Percentiles rank a stretch among this genome's conserved stretches.
These are phyloP conservation scores for Ophthalmolycus amberensis DNA, from an alignment of 2,113 vertebrate genomes.

Conservation along the genomic window DNA sequence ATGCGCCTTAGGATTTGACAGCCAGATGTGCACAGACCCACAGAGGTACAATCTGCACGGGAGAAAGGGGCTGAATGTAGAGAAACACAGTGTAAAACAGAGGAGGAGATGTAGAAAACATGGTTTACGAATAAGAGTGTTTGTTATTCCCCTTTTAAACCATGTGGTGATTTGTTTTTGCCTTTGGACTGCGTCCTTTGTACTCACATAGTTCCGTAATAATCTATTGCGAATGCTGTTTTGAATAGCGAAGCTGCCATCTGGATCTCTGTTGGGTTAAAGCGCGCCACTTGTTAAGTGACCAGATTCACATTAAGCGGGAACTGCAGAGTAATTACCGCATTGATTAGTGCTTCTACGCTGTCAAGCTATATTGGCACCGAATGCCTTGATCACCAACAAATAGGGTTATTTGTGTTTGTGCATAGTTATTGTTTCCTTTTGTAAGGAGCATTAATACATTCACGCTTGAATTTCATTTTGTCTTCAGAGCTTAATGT, in stretches of 20 bases:
- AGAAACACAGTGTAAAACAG: slow-evolving; percentile 50
- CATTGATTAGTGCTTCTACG: slow-evolving; percentile 58
- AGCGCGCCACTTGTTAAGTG: slow-evolving; percentile 59
- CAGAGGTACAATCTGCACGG: slow-evolving; percentile 34
- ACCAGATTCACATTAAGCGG: slow-evolving; percentile 60
- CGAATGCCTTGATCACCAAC: slow-evolving; percentile 64
- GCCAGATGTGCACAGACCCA: slow-evolving; percentile 44
- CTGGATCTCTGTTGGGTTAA: slow-evolving; percentile 53
- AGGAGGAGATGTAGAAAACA: slow-evolving; percentile 27
- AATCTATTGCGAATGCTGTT: slow-evolving; percentile 45
- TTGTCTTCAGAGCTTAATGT: slow-evolving; percentile 50
- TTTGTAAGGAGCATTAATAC: slow-evolving; percentile 52
- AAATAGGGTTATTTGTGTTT: slow-evolving; percentile 63
- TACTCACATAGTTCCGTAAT: slow-evolving; percentile 31
- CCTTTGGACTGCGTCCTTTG: slow-evolving; percentile 32
- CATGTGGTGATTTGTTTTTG: slow-evolving; percentile 49
- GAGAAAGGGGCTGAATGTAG: not conserved
- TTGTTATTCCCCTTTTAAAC: slow-evolving; percentile 16
- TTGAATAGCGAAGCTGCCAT: slow-evolving; percentile 52
- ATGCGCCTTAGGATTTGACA: slow-evolving; percentile 32
- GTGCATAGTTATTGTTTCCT: slow-evolving; percentile 42
- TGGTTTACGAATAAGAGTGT: not conserved
- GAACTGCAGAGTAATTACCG: slow-evolving; percentile 52
- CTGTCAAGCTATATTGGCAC: slow-evolving; percentile 45
- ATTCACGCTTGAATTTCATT: slow-evolving; percentile 60